Conservation (phyloP, 1,140 invertebrate species). For the Bombus vancouverensis region DNA sequence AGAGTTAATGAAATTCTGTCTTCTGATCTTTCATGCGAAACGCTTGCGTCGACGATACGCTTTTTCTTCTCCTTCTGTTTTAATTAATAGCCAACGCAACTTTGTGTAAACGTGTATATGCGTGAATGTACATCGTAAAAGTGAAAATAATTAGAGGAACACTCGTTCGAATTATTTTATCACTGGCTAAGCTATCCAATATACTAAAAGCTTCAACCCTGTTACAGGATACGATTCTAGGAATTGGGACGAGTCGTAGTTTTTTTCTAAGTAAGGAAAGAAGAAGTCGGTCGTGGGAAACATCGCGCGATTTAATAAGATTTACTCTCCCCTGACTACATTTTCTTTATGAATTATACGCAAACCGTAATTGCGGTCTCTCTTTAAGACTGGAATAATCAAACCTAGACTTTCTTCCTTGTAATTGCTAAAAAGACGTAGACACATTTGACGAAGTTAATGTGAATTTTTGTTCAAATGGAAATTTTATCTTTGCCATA, state of each 20-base stretch:
- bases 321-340: neutral
- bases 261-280: neutral
- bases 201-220: conserved; percentile 11
- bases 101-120: neutral
- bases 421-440: neutral
- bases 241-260: neutral
- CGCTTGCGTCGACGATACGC: neutral
- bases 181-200: neutral
- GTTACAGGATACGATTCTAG: neutral
- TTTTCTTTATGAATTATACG: neutral
- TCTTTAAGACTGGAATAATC: neutral
- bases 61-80: neutral
- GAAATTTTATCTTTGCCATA: neutral
- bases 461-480: neutral
- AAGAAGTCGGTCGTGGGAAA: conserved; percentile 8
- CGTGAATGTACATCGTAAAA: neutral
- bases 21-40: neutral
- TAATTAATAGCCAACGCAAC: neutral
- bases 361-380: neutral
- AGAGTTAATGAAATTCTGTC: conserved; percentile 30
- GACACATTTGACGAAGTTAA: neutral
- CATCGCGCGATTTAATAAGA: neutral
- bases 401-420: neutral
- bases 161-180: neutral
- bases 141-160: conserved; percentile 2